Evolutionary conservation across 2,113 vertebrate species (phyloP), one percentile per base, ranked within the genome.

Genomic region (Anoura caudifer): DNA sequence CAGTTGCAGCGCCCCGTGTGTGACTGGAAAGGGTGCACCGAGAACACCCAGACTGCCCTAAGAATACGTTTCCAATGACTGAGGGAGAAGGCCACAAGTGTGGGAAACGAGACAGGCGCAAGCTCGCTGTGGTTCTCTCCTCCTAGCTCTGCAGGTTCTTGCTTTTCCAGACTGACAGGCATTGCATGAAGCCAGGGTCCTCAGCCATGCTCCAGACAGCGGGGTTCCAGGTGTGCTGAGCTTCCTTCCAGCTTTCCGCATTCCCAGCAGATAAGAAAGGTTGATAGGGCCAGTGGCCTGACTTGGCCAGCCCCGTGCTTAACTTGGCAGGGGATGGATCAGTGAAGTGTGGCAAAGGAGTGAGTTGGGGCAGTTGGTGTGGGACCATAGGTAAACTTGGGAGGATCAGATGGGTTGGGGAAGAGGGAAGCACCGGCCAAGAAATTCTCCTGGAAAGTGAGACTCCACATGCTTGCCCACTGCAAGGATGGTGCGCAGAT

Each of bases 191-290:
- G 77, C 69, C 61, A 41, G 70, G 31, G 52, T 59, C 41, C 2
- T 54, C 92, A 45, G 56, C 88, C 69, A 63, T 77, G 92, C 69
- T 61, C 69, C 92, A 94, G n/a, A 76, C 41, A 54, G 33, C 36
- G 70, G 77, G 61, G 82, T 31, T 38, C 70, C 92, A 83, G 83
- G 87, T 96, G 61, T 91, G 92, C 76, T 15, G 56, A 93, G 69
- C 26, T 82, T n/a, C 41, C 59, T 69, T 69, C 22, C 50, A 36
- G 69, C 31, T 91, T 91, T 75, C 15, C n/a, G 3, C 33, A 45
- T 67, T 91, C 41, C 41, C 4, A 87, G 56, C 24, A 56, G 33
- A 10, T 45, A 43, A 1, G 26, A 17, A 43, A 22, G 22, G 24
- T 52, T 41, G 65, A 41, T 81, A 82, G 72, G 63, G 77, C 31